Evolutionary conservation across 2,888 invertebrate species (phyloP).

Genomic region (Calameuta filiformis): DNA sequence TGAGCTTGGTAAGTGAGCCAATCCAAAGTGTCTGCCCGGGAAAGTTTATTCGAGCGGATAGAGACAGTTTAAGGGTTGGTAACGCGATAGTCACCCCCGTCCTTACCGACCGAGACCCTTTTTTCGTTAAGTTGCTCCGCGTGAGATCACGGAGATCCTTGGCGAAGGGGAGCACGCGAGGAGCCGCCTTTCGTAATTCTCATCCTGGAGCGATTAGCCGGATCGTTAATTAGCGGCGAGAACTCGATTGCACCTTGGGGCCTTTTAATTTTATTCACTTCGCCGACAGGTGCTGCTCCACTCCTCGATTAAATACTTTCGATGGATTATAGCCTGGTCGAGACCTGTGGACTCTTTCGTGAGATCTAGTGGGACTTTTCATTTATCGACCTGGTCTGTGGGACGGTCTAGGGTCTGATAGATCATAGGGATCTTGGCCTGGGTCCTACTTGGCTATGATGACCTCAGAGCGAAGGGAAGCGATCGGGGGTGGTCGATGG

Average conservation of each 20-base stretch:
- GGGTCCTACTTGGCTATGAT: not conserved
- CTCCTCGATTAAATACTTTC: not conserved
- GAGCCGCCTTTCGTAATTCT: constrained; percentile 16
- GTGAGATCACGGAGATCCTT: constrained; percentile 15
- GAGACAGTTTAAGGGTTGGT: constrained; percentile 34
- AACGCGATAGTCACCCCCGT: constrained; percentile 36
- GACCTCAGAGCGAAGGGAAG: not conserved
- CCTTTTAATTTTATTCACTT: constrained; percentile 36
- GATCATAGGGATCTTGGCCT: not conserved
- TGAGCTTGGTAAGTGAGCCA: constrained; percentile 31
- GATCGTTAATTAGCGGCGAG: constrained; percentile 46
- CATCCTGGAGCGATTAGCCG: constrained; percentile 11
- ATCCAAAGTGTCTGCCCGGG: constrained; percentile 12
- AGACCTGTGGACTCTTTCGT: not conserved
- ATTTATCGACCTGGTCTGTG: not conserved
- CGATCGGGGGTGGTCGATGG: constrained; percentile 16
- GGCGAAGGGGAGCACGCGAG: not conserved
- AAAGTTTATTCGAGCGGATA: constrained; percentile 29
- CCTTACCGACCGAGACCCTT: constrained; percentile 21
- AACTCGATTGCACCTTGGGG: constrained; percentile 5
- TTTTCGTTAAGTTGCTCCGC: constrained; percentile 11
- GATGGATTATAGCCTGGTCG: not conserved
- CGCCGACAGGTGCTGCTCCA: constrained; percentile 33
- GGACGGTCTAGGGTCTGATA: not conserved
- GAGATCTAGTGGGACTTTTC: not conserved